Percentiles rank a stretch among this genome's conserved stretches.
phyloP scores from a whole-genome alignment of 1,140 invertebrate species.

The Kradibia gibbosae region DNA sequence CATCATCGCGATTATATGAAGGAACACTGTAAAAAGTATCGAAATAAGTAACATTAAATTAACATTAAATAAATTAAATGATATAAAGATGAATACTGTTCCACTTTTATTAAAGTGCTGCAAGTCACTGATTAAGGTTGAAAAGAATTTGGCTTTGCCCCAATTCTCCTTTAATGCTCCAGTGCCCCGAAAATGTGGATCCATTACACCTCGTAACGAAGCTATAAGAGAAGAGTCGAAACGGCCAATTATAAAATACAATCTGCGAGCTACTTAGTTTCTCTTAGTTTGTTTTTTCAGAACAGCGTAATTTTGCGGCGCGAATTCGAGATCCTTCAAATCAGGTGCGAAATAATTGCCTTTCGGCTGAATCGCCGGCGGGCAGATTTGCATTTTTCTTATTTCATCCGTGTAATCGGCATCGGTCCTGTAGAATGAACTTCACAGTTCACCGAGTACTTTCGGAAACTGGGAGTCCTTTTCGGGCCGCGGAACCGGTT shows the following conservation, averaged over 20 bases:
- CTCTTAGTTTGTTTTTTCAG: not conserved
- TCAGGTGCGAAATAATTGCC: not conserved
- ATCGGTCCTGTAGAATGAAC: not conserved
- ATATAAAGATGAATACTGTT: not conserved
- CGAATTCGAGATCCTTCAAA: not conserved
- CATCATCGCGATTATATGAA: too few relatives aligned
- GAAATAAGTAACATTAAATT: too few relatives aligned
- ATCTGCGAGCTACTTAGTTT: not conserved
- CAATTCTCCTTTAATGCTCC: not conserved
- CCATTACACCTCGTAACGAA: not conserved
- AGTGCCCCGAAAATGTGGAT: not conserved
- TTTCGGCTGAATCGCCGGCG: not conserved
- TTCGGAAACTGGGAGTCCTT: not conserved
- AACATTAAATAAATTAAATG: not conserved
- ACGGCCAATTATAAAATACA: not conserved
- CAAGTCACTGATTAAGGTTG: not conserved
- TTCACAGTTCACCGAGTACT: not conserved
- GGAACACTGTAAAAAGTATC: too few relatives aligned
- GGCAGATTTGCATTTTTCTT: not conserved
- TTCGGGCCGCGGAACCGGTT: slow-evolving; percentile 55
- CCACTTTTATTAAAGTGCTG: not conserved
- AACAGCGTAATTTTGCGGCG: not conserved
- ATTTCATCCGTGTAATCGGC: not conserved
- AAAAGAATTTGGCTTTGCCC: not conserved
- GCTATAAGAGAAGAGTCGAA: not conserved